Evolutionary conservation across 2,113 vertebrate species (phyloP).

Genomic region (Pleuronectes platessa): DNA sequence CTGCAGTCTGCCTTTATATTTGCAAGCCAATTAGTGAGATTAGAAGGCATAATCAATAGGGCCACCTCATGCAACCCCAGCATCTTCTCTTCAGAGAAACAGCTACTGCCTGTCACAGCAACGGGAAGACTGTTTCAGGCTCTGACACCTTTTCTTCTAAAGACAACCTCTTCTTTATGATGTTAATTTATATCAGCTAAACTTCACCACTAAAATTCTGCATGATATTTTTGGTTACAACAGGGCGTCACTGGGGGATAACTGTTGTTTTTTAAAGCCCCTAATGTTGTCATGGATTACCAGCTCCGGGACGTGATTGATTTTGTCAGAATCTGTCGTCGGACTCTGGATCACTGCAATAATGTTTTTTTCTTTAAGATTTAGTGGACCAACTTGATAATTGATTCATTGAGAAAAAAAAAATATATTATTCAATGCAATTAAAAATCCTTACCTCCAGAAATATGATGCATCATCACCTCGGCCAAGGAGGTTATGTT

Average conservation of each 20-base stretch:
- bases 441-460: neutral
- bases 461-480: too few species aligned
- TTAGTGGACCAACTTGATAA: neutral
- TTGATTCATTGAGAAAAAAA: neutral
- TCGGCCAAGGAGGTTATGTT: too few species aligned
- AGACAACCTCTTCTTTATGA: neutral
- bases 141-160: neutral
- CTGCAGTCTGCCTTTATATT: slow-evolving; percentile 52
- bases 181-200: neutral
- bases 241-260: neutral
- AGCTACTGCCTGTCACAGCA: slow-evolving; percentile 8
- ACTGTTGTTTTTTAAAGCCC: slow-evolving; percentile 27
- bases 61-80: slow-evolving; percentile 19
- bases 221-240: neutral
- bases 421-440: neutral
- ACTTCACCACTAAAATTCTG: neutral
- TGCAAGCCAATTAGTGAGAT: slow-evolving; percentile 66
- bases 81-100: slow-evolving; percentile 18
- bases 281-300: slow-evolving; percentile 42
- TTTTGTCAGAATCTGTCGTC: slow-evolving; percentile 39
- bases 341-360: neutral
- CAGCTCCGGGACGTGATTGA: slow-evolving; percentile 50
- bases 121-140: neutral
- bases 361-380: neutral
- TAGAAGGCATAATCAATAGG: slow-evolving; percentile 61